Evolutionary conservation across 1,140 invertebrate genomes (phyloP).

Genomic region (Tenebrio molitor): DNA sequence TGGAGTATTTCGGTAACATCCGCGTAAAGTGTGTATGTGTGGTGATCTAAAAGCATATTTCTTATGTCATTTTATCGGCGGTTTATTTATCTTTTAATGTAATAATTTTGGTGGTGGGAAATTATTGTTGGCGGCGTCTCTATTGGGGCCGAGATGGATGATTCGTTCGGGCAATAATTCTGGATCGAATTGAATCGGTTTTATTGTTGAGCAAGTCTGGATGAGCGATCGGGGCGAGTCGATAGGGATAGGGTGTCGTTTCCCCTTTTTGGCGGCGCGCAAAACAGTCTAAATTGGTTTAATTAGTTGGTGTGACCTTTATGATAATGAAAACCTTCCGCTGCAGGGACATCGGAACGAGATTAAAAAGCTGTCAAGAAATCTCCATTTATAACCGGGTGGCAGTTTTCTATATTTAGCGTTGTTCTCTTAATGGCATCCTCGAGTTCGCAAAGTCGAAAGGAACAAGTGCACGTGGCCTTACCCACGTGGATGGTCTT

Average conservation of each 20-base stretch:
- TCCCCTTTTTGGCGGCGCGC: not conserved
- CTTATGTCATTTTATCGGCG: conserved; percentile 20
- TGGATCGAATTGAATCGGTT: conserved; percentile 19
- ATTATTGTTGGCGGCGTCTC: not conserved
- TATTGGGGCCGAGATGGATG: conserved; percentile 8
- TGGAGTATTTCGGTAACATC: conserved; percentile 22
- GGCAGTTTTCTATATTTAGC: conserved; percentile 30
- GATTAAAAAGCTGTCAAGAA: conserved; percentile 27
- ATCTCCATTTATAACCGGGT: conserved; percentile 17
- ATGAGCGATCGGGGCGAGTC: conserved; percentile 4
- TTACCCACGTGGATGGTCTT: conserved; percentile 40
- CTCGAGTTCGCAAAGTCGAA: no score
- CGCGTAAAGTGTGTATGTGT: conserved; percentile 13
- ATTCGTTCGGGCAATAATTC: conserved; percentile 13
- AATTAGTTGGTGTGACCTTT: conserved; percentile 29
- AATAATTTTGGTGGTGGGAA: not conserved
- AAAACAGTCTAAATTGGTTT: conserved; percentile 20
- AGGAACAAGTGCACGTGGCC: conserved; percentile 28
- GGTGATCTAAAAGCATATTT: conserved; percentile 7
- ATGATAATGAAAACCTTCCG: conserved; percentile 37
- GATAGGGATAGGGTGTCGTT: conserved; percentile 16
- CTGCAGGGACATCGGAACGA: conserved; percentile 8
- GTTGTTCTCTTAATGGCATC: conserved; percentile 1
- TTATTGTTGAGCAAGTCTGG: conserved; percentile 11
- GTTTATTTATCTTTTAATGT: not conserved